A percentile compares a stretch with the other conserved stretches of the same genome.
Evolutionary conservation across 1,140 invertebrate genomes (phyloP).

Genomic region (Papilio polyxenes): DNA sequence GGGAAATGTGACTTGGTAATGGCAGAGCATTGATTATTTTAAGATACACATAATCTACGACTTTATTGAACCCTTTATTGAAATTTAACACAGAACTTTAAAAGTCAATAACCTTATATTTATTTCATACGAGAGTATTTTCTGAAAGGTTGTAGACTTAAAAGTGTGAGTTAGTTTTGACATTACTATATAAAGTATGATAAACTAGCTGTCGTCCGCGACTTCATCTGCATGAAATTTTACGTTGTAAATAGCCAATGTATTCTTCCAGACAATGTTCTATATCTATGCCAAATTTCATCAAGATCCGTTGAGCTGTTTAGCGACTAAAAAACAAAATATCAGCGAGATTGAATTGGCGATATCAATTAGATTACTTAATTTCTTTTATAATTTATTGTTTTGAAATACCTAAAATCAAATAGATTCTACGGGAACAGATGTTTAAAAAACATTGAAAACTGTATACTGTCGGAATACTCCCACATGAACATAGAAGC

Average conservation of each 20-base stretch:
- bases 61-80: background rate
- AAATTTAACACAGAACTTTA: background rate
- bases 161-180: background rate
- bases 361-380: no score
- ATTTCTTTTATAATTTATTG: no score
- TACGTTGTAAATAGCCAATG: no score
- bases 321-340: no score
- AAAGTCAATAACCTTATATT: background rate
- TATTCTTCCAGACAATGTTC: no score
- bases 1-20: conserved; percentile 37
- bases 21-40: conserved; percentile 34
- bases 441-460: background rate
- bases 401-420: background rate
- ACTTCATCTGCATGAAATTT: no score
- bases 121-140: background rate
- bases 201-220: no score
- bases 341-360: no score
- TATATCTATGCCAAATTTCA: no score
- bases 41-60: background rate
- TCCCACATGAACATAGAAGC: conserved; percentile 5
- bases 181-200: no score
- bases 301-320: no score
- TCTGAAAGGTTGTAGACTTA: background rate
- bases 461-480: background rate
- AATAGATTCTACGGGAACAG: background rate